phyloP scores from a whole-genome alignment of 2,113 vertebrate species.

The Pionites leucogaster region DNA sequence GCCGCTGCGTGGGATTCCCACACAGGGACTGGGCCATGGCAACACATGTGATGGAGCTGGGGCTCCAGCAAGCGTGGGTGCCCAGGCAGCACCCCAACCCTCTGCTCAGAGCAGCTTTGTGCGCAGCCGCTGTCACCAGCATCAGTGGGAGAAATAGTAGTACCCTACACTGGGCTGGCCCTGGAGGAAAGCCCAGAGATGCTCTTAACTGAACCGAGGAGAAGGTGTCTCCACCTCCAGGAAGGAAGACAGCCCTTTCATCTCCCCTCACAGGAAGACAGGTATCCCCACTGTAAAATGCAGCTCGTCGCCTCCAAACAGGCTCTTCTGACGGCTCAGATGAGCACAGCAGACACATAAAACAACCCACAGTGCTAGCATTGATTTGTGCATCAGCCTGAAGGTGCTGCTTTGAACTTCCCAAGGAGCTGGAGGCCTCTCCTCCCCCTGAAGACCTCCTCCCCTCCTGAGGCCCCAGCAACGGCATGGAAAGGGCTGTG shows the following conservation, averaged over 20 bases:
- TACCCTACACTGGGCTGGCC: background rate
- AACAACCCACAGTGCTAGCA: background rate
- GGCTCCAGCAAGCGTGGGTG: background rate
- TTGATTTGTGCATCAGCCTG: background rate
- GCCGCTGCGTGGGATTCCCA: fast-evolving
- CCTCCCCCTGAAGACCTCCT: background rate
- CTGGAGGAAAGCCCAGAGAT: background rate
- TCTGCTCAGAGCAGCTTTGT: background rate
- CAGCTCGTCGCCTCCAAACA: background rate
- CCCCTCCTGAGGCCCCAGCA: background rate
- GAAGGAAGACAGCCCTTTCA: background rate
- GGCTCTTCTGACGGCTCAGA: background rate
- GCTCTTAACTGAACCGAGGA: fast-evolving
- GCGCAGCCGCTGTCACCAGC: background rate
- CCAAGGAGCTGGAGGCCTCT: background rate
- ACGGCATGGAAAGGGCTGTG: background rate
- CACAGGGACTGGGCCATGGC: background rate
- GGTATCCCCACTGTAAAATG: fast-evolving
- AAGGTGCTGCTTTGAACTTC: background rate
- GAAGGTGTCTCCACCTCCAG: background rate
- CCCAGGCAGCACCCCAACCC: fast-evolving
- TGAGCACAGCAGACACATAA: background rate
- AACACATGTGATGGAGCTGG: fast-evolving
- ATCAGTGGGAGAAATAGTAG: background rate
- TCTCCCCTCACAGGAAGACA: background rate